These are phyloP conservation scores for Theretra japonica DNA, from an alignment of 2,888 invertebrate genomes.

Conservation along the genomic window DNA sequence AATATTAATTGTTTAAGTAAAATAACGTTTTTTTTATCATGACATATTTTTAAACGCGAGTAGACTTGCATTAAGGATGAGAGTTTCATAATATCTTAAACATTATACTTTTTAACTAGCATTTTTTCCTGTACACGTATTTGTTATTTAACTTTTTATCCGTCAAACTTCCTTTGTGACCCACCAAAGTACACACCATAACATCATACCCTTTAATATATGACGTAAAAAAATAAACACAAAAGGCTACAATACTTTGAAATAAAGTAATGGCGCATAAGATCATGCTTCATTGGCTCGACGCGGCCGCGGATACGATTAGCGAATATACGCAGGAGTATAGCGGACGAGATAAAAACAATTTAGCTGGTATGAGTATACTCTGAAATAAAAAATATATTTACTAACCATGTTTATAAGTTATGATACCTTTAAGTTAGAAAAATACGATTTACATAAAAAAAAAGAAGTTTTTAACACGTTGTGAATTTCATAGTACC, in stretches of 20 bases:
- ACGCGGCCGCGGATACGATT: slow-evolving; percentile 9
- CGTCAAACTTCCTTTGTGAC: neutral
- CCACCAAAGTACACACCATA: neutral
- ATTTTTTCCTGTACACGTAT: no score
- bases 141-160: no score
- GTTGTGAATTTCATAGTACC: no score
- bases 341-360: neutral
- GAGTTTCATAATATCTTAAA: no score
- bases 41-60: no score
- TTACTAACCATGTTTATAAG: neutral
- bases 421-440: no score
- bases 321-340: slow-evolving; percentile 9
- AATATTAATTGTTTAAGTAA: no score
- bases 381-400: neutral
- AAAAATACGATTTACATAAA: no score
- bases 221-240: slow-evolving; percentile 22
- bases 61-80: no score
- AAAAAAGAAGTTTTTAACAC: no score
- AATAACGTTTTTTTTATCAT: no score
- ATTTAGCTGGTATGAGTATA: neutral
- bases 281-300: slow-evolving; percentile 18
- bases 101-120: no score
- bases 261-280: slow-evolving; percentile 23
- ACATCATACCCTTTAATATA: neutral
- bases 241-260: slow-evolving; percentile 23